Evolutionary conservation across 2,113 vertebrate species (phyloP), one percentile per base, ranked within the genome.

Genomic region (Dicentrarchus labrax): DNA sequence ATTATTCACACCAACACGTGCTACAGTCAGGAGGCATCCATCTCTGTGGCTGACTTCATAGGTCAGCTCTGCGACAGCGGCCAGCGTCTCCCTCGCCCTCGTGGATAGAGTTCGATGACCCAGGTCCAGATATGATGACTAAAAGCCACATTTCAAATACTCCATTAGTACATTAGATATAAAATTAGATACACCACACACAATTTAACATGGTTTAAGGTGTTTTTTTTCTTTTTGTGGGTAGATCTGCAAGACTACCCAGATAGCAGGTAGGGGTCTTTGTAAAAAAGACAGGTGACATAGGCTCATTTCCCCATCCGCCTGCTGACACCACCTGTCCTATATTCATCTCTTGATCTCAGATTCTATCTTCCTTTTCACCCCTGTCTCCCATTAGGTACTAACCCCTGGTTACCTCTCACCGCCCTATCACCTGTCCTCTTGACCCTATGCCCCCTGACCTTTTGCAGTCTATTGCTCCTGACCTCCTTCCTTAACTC

Each of bases 1-100:
- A 86, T 91, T 78, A 73, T 76, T 91, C 83, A 87, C 75, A 60
- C 38, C 16, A 61, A 60, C 74, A 50, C 72, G 47, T 62, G 80
- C 71, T 72, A 19, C 54, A 68, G 73, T 86, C 82, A 74, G 78
- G 83, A 71, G 43, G 48, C 88, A 86, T 86, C 24, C 19, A 30
- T 84, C 78, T 77, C 70, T 1, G 36, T 2, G 64, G 61, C 76
- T 82, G 81, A 82, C 77, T 73, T 86, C 76, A 85, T 78, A 82
- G 72, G 85, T 88, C 76, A 83, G 30, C 53, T 22, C 22, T 59
- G 79, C 15, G 45, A 67, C 80, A 48, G 51, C 21, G 15, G 51
- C 67, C 83, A 70, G 82, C 41, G 2, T 62, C 65, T 81, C 80
- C 53, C 51, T 51, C 8, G 24, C 54, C 74, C 74, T 41, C 4